phyloP scores from a whole-genome alignment of 2,797 vertebrate species.

The Oreochromis grahami region DNA sequence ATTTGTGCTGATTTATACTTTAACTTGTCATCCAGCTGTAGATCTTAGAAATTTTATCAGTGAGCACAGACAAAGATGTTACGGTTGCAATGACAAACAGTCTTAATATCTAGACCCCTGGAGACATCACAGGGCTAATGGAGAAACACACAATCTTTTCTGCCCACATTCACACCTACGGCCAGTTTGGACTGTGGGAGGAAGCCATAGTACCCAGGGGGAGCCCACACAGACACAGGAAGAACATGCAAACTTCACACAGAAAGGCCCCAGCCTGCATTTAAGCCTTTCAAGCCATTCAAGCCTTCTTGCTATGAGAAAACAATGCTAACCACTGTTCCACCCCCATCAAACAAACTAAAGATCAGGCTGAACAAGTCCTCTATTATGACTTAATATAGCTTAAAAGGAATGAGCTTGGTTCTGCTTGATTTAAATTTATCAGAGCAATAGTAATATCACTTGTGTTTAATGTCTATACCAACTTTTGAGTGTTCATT shows the following conservation, averaged over 20 bases:
- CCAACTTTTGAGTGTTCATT: not conserved
- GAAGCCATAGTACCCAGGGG: not conserved
- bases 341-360: accelerated
- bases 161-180: not conserved
- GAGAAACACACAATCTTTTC: not conserved
- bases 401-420: not conserved
- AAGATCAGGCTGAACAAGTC: not conserved
- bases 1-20: not conserved
- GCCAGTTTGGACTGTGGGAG: accelerated
- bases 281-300: not conserved
- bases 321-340: not conserved
- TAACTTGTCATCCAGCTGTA: not conserved
- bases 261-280: accelerated
- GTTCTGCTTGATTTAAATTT: not conserved
- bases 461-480: not conserved
- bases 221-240: not conserved
- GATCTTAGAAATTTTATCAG: not conserved
- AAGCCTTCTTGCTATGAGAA: not conserved
- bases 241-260: not conserved
- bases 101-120: not conserved
- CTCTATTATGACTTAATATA: not conserved
- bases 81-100: not conserved
- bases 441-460: not conserved
- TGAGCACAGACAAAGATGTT: accelerated
- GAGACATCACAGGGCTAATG: not conserved